phyloP scores from a whole-genome alignment of 2,113 vertebrate genomes.

The Romanogobio albipinnatus region DNA sequence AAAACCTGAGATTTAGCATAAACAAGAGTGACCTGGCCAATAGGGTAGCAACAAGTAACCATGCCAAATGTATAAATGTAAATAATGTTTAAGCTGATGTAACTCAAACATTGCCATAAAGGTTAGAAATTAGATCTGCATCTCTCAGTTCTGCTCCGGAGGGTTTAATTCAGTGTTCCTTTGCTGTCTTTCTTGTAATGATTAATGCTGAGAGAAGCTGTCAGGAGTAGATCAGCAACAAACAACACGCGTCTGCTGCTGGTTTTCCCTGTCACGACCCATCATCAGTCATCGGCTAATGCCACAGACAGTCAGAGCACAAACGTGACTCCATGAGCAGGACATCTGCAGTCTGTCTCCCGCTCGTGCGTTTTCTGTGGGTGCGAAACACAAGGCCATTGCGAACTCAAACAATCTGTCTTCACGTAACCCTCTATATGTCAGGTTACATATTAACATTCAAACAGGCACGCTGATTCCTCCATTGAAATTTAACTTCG shows the following conservation, averaged over 20 bases:
- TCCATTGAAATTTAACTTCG: constrained; percentile 30
- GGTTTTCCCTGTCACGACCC: background rate
- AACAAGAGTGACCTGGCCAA: too few species aligned
- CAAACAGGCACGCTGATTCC: background rate
- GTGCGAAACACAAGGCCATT: constrained; percentile 8
- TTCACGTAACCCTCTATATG: constrained; percentile 5
- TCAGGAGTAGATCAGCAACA: background rate
- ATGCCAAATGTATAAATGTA: background rate
- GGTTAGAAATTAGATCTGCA: background rate
- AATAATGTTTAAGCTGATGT: background rate
- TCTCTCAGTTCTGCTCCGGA: background rate
- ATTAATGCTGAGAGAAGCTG: constrained; percentile 4
- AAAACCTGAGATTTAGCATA: too few species aligned
- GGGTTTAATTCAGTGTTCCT: constrained; percentile 12
- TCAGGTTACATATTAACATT: constrained; percentile 41
- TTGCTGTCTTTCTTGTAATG: constrained; percentile 1
- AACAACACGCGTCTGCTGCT: constrained; percentile 3
- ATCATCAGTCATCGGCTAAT: too few species aligned
- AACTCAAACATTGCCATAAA: background rate
- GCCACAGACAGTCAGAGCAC: background rate
- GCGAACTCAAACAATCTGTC: constrained; percentile 15
- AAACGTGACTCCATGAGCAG: background rate
- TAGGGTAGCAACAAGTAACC: too few species aligned
- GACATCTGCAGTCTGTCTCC: background rate
- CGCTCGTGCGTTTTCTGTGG: background rate